These are phyloP conservation scores for Gadus macrocephalus DNA, from an alignment of 2,113 vertebrate species.

Conservation along the genomic window DNA sequence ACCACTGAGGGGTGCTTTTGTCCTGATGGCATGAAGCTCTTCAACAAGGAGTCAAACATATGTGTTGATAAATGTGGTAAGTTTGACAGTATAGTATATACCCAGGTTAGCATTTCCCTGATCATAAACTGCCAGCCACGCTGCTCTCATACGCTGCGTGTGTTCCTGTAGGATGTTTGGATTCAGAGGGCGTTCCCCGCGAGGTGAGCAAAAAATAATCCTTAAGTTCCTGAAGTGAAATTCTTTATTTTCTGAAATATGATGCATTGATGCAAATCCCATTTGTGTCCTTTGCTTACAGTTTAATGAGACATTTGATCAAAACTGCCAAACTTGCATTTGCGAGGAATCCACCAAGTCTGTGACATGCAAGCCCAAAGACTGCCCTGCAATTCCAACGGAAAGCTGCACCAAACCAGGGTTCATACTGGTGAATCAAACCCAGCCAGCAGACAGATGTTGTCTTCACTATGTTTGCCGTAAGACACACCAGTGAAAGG, in stretches of 20 bases:
- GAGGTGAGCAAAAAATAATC: conserved; percentile 45
- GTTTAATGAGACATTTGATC: conserved; percentile 83
- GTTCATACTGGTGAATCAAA: conserved; percentile 67
- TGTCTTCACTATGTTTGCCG: conserved; percentile 77
- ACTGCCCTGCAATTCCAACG: conserved; percentile 50
- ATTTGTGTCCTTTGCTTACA: conserved; percentile 44
- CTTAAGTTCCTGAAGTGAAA: not conserved
- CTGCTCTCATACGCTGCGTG: not conserved
- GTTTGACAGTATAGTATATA: conserved; percentile 28
- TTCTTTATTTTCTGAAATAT: not conserved
- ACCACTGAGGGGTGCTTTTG: conserved; percentile 91
- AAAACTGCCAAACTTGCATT: conserved; percentile 84
- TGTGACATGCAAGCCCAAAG: conserved; percentile 73
- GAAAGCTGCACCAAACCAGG: conserved; percentile 73
- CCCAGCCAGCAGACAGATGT: conserved; percentile 73
- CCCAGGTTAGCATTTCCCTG: not conserved
- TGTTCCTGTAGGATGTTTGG: conserved; percentile 62
- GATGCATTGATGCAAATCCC: not conserved
- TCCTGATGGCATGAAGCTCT: conserved; percentile 79
- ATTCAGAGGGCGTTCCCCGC: conserved; percentile 59
- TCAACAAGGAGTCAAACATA: conserved; percentile 72
- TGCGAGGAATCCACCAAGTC: conserved; percentile 77
- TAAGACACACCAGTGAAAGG: conserved; percentile 62
- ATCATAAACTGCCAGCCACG: conserved; percentile 7
- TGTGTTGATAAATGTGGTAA: conserved; percentile 89